Evolutionary conservation across 2,113 vertebrate species (phyloP), one percentile per base, ranked within the genome.

Genomic region (Oreochromis spilurus): DNA sequence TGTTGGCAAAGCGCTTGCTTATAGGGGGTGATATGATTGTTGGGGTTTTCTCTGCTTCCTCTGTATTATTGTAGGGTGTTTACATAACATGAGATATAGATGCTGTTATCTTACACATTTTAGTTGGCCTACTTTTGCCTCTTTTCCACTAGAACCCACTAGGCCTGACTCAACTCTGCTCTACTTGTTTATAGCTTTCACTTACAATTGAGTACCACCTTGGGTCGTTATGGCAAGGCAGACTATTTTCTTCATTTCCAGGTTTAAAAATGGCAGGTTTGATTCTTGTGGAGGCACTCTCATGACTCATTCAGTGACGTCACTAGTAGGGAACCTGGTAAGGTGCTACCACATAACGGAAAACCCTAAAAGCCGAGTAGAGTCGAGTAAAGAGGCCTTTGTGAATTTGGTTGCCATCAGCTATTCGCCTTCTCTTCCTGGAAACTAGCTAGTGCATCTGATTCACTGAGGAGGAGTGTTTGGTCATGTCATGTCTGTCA

Each of bases 301-400:
- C n/a, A 43, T 70, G 65, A 43, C n/a, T 70, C n/a, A 24, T 24
- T 24, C 13, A 70, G 62, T 70, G 65, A 43, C 34, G 14, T 70
- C n/a, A 70, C 13, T 43, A 16, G 38, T 43, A 43, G 38, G 38
- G 38, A 43, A 65, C n/a, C 38, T 43, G 21, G 13, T 16, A 70
- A 43, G 21, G 65, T 72, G 65, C 7, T 45, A 72, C 38, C n/a
- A 70, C 21, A 13, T 24, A 70, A 26, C 43, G 38, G 65, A 70
- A 70, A 70, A 45, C 38, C 0, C 38, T 70, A 43, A 70, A 70
- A 43, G 38, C 65, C n/a, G 5, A 72, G 8, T 9, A 26, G 38
- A 45, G 13, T 26, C 9, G 16, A 45, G 21, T 72, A 45, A 26
- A 45, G 6, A 72, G 21, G 21, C 21, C 34, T 38, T 29, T 48